Evolutionary conservation across 2,113 vertebrate genomes (phyloP).

Genomic region (Scopus umbretta): DNA sequence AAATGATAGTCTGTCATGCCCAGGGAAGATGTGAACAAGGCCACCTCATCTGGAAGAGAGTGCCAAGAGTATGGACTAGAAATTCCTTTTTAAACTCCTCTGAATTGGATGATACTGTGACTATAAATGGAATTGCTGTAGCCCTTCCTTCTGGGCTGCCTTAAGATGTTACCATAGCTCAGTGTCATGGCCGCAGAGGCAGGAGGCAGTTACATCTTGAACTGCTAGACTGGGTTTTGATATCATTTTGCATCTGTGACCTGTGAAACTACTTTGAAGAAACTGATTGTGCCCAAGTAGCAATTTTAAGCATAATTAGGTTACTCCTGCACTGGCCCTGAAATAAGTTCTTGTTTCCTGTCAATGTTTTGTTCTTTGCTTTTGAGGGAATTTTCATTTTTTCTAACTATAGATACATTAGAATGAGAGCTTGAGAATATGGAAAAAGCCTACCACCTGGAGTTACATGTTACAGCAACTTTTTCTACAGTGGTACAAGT

Average conservation of each 20-base stretch:
- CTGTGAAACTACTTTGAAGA: background rate
- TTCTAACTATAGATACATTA: background rate
- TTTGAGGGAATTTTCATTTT: background rate
- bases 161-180: background rate
- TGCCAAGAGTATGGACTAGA: background rate
- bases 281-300: background rate
- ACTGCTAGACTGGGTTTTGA: background rate
- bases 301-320: background rate
- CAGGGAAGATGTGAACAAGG: background rate
- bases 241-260: background rate
- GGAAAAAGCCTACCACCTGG: background rate
- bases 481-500: background rate
- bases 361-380: background rate
- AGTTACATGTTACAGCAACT: background rate
- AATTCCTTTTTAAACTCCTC: constrained; percentile 5
- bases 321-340: background rate
- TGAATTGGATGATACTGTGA: background rate
- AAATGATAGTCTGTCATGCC: background rate
- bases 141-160: background rate
- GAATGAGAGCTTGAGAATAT: background rate
- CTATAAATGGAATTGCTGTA: constrained; percentile 61
- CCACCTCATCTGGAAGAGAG: background rate
- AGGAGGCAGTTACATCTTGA: background rate
- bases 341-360: background rate
- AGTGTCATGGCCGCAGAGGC: background rate